Percentiles rank a stretch among this genome's conserved stretches.
Conservation (phyloP, 2,797 vertebrate genomes). For the Sphaeramia orbicularis region DNA sequence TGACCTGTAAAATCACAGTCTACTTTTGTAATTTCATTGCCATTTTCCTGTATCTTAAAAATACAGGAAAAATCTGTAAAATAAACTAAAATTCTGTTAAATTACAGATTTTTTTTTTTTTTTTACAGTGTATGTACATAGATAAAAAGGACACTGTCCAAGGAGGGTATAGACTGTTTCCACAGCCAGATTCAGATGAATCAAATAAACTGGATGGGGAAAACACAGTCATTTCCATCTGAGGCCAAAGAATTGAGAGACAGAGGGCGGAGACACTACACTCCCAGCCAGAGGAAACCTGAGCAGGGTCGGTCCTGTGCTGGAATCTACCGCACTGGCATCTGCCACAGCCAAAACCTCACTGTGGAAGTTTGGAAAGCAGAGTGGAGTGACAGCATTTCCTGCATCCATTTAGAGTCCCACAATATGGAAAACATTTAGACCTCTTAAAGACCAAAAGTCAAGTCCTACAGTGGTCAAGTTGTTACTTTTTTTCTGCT, state of each 20-base stretch:
- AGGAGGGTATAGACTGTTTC: conserved; percentile 29
- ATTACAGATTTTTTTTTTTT: too few species aligned
- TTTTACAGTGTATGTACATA: too few species aligned
- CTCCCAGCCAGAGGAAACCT: conserved; percentile 70
- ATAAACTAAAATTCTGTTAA: too few species aligned
- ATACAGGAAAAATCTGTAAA: too few species aligned
- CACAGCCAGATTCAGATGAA: conserved; percentile 30
- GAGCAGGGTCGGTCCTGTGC: conserved; percentile 68
- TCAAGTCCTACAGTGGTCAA: conserved; percentile 53
- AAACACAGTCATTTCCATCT: conserved; percentile 34
- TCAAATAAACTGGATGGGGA: conserved; percentile 21
- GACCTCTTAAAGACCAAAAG: conserved; percentile 64
- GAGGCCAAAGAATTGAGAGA: conserved; percentile 34
- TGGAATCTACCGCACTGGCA: conserved; percentile 76
- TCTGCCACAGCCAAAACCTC: conserved; percentile 71
- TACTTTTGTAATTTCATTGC: too few species aligned
- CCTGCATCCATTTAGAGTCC: conserved; percentile 79
- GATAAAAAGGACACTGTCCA: conserved; percentile 2
- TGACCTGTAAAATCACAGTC: too few species aligned
- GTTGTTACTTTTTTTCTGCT: too few species aligned
- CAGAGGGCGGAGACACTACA: conserved; percentile 62
- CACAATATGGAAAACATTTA: conserved; percentile 80
- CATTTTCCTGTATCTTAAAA: too few species aligned
- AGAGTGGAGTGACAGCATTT: conserved; percentile 80
- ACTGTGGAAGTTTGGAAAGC: conserved; percentile 79